Base-by-base conservation (phyloP, 2,113 vertebrate species). In the Pelvicachromis taeniatus region DNA sequence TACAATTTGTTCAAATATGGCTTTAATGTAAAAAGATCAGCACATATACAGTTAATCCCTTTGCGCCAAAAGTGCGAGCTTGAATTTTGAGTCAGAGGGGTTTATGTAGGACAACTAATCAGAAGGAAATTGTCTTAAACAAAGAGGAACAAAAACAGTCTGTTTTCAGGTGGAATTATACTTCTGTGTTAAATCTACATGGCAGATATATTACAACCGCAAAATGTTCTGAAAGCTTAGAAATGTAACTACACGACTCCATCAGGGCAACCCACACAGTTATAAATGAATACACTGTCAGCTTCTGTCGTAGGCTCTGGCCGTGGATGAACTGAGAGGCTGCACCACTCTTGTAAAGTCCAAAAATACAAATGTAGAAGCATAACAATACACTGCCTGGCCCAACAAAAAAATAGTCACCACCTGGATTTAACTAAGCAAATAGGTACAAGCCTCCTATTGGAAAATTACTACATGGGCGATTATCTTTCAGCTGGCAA, bases 231-330 rank as follows among this genome's bases (percentile, higher is more conserved):
- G 40, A 45, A 70, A 45, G 21, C 40, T 8, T 70, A 70, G 40
- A 70, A 70, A 26, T 26, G 14, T 45, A 70, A 70, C 65, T 70
- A 45, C 40, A 26, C 4, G 1, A 42, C 38, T 70, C 13, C 7
- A 42, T 70, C 38, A 70, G 12, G 13, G 8, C 40, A 45, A 5
- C 38, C 65, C 40, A 38, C 65, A 70, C 65, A 70, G 40, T 23
- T 3, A 45, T 70, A 70, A 45, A 45, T 45, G 65, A 45, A 45
- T 45, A 70, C 65, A 45, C 21, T 21, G 26, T 45, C 21, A 9
- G 65, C 40, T 42, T 16, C 63, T 42, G 13, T 42, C 0, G 38
- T 70, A 45, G 0, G 63, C n/a, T 26, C 38, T 42, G 38, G n/a
- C 21, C 0, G 13, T 70, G n/a, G 40, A 70, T 70, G 21, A 52